Conservation (phyloP, 2,113 vertebrate species). For the Dendrocopos noguchii region DNA sequence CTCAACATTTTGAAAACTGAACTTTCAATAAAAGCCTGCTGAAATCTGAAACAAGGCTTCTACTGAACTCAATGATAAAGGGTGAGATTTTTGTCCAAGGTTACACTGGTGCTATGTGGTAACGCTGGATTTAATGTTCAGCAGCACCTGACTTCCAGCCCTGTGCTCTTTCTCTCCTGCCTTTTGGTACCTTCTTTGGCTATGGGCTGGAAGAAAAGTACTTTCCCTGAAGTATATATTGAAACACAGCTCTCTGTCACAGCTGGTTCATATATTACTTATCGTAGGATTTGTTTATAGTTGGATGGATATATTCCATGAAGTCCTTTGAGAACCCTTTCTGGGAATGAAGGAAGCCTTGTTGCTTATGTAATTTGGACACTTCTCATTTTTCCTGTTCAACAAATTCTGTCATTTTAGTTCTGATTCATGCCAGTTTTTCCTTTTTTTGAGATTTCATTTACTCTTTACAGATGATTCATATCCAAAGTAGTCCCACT, state of each 20-base stretch:
- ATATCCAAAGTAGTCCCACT: not conserved
- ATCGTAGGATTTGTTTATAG: not conserved
- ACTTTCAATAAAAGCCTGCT: not conserved
- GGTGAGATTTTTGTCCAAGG: not conserved
- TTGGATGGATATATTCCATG: not conserved
- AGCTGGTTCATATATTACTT: conserved; percentile 18
- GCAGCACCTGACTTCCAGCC: not conserved
- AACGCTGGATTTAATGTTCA: not conserved
- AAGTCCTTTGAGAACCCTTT: not conserved
- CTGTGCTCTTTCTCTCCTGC: not conserved
- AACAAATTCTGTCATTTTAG: not conserved
- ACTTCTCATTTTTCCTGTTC: not conserved
- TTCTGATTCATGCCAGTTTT: not conserved
- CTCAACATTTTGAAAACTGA: not conserved
- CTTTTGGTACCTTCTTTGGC: not conserved
- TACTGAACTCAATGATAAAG: not conserved
- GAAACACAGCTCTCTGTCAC: not conserved
- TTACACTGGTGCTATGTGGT: not conserved
- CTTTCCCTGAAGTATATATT: not conserved
- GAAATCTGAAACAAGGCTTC: not conserved
- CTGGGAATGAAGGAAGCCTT: conserved; percentile 14
- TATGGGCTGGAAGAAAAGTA: not conserved
- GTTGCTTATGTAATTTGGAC: conserved; percentile 11
- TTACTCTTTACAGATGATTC: not conserved
- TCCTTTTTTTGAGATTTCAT: not conserved